Evolutionary conservation across 2,113 vertebrate species (phyloP).

Genomic region (Eolophus roseicapilla): DNA sequence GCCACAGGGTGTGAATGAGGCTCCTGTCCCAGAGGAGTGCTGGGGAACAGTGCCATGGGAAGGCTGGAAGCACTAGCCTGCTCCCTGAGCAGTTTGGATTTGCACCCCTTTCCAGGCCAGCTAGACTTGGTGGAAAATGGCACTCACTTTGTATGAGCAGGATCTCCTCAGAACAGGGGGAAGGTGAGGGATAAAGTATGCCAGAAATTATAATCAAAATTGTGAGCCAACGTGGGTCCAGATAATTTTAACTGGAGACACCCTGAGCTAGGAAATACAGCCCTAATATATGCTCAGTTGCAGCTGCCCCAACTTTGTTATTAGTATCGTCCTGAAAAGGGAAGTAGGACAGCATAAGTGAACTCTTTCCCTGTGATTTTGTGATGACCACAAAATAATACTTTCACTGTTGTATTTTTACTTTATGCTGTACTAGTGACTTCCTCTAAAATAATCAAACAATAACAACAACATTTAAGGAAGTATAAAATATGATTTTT

Average conservation of each 20-base stretch:
- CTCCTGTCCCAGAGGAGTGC: not conserved
- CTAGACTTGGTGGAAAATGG: not conserved
- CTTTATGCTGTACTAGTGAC: not conserved
- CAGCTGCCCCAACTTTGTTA: not conserved
- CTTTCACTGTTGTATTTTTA: not conserved
- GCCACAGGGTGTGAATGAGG: rapidly evolving
- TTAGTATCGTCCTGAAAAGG: not conserved
- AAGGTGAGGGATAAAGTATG: not conserved
- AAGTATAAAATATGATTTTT: not conserved
- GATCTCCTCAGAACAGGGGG: not conserved
- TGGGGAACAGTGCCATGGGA: rapidly evolving
- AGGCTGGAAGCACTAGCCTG: not conserved
- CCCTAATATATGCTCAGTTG: not conserved
- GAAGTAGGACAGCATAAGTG: not conserved
- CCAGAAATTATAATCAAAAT: not conserved
- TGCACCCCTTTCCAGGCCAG: not conserved
- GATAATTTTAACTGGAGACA: not conserved
- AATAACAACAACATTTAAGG: not conserved
- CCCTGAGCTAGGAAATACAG: not conserved
- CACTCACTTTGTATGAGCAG: not conserved
- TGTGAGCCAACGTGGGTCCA: not conserved
- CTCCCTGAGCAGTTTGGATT: not conserved
- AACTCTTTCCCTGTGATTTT: not conserved
- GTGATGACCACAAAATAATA: not conserved
- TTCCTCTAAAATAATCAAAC: not conserved